Evolutionary conservation across 2,888 invertebrate species (phyloP), one percentile per base, ranked within the genome.

Genomic region (Allacma fusca): DNA sequence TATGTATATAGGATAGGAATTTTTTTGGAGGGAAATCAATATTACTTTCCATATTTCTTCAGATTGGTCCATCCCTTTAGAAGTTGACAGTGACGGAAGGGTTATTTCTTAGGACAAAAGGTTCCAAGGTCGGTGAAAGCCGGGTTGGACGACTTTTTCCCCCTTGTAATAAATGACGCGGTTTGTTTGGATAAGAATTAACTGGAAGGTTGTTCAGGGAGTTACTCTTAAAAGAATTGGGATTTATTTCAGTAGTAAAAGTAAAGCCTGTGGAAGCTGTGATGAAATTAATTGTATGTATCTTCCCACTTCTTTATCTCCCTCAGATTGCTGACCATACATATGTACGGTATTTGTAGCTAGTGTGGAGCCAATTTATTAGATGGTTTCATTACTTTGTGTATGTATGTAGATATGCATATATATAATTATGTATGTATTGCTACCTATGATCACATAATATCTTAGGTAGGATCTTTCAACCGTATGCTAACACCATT

Each of bases 171-270:
- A 67, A 67, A 67, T 67, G 28, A 67, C 29, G 29, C n/a, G 26
- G 29, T 67, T 67, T 67, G 67, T 67, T 67, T 67, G 34, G 34
- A 21, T 19, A 67, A 67, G 29, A 21, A 50, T 50, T 50, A 50
- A 50, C 19, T 50, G 19, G 9, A 16, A 50, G 19, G 50, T 50
- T 50, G 50, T n/a, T 50, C 4, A 13, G 50, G 19, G 16, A 50
- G 1, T n/a, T 1, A n/a, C 2, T 50, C 19, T 50, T 13, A 50
- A 16, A 16, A 16, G n/a, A 50, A 5, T 16, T 16, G 50, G 50
- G 50, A 50, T 50, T 50, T 50, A 50, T 50, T 12, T n/a, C 19
- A 5, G 9, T 50, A 16, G 50, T 50, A 34, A 50, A 67, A 64
- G 64, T 64, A 26, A 64, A 7, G 19, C 16, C 1, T 24, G 5